phyloP scores from a whole-genome alignment of 1,140 invertebrate species.

The Mylabris phalerata region DNA sequence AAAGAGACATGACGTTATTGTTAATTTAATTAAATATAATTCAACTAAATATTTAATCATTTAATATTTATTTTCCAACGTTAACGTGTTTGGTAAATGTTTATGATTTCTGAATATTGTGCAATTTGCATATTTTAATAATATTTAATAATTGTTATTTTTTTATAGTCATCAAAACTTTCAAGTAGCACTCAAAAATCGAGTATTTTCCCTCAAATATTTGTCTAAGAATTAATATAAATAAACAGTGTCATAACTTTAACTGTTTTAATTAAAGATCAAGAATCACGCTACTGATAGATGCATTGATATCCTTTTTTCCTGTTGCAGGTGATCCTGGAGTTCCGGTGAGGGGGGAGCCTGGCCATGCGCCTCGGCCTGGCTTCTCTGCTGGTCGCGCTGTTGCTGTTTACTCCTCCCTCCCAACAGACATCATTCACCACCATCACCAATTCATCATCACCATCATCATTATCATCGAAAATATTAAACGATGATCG shows the following conservation, averaged over 20 bases:
- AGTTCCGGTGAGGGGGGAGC: conserved; percentile 36
- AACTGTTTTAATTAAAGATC: no score
- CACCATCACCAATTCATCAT: no score
- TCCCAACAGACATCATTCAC: conserved; percentile 34
- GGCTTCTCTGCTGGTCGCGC: conserved; percentile 44
- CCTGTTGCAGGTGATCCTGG: conserved; percentile 35
- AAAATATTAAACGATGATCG: no score
- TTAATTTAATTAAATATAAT: conserved; percentile 8
- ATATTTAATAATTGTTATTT: neutral
- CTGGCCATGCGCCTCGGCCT: conserved; percentile 42
- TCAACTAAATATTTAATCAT: conserved; percentile 3
- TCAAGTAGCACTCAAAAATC: neutral
- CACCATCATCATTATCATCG: no score
- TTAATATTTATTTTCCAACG: conserved; percentile 8
- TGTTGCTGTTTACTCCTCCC: conserved; percentile 48
- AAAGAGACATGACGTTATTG: conserved; percentile 7
- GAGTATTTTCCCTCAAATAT: neutral
- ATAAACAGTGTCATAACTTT: no score
- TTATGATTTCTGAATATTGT: conserved; percentile 4
- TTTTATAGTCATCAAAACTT: neutral
- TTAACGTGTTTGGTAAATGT: conserved; percentile 14
- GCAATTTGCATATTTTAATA: conserved; percentile 6
- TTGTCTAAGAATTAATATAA: neutral
- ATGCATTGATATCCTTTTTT: no score
- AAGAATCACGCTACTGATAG: no score